These are phyloP conservation scores for Samia ricini DNA, from an alignment of 1,140 invertebrate species.

Conservation along the genomic window DNA sequence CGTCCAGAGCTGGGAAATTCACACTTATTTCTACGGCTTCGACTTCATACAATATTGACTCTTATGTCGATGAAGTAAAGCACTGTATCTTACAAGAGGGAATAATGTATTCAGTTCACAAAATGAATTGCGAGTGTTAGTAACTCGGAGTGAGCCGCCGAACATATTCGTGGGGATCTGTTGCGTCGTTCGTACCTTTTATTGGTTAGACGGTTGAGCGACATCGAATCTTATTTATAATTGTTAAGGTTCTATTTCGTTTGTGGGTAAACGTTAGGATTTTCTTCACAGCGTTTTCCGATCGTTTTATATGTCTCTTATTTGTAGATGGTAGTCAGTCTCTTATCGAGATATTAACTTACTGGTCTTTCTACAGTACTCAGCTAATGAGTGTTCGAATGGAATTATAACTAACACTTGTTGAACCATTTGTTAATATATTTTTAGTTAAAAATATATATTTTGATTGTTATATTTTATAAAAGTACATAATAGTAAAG, in stretches of 20 bases:
- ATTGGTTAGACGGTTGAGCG: slow-evolving; percentile 50
- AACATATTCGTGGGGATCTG: slow-evolving; percentile 74
- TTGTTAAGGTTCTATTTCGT: slow-evolving; percentile 49
- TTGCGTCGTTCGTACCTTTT: slow-evolving; percentile 63
- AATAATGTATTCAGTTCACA: slow-evolving; percentile 74
- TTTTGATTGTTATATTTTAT: too few relatives aligned
- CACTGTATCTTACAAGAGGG: slow-evolving; percentile 42
- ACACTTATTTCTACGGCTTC: slow-evolving; percentile 50
- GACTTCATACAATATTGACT: slow-evolving; percentile 36
- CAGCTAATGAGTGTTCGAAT: slow-evolving; percentile 19
- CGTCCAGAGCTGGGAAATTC: slow-evolving; percentile 34
- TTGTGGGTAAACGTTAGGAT: slow-evolving; percentile 26
- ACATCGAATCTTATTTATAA: slow-evolving; percentile 47
- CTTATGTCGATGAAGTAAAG: slow-evolving; percentile 44
- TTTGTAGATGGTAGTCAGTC: slow-evolving; percentile 44
- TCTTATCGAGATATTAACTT: slow-evolving; percentile 31
- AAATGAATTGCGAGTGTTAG: slow-evolving; percentile 76
- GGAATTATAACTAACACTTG: slow-evolving; percentile 1
- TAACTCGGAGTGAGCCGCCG: slow-evolving; percentile 72
- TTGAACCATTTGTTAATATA: background rate
- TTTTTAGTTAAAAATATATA: slow-evolving; percentile 1
- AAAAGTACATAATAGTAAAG: too few relatives aligned
- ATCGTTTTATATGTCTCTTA: slow-evolving; percentile 52
- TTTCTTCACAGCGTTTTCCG: slow-evolving; percentile 42
- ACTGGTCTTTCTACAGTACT: slow-evolving; percentile 22